A percentile compares a stretch with the other conserved stretches of the same genome.
Conservation (phyloP, 2,888 invertebrate genomes). For the Erebia ligea region DNA sequence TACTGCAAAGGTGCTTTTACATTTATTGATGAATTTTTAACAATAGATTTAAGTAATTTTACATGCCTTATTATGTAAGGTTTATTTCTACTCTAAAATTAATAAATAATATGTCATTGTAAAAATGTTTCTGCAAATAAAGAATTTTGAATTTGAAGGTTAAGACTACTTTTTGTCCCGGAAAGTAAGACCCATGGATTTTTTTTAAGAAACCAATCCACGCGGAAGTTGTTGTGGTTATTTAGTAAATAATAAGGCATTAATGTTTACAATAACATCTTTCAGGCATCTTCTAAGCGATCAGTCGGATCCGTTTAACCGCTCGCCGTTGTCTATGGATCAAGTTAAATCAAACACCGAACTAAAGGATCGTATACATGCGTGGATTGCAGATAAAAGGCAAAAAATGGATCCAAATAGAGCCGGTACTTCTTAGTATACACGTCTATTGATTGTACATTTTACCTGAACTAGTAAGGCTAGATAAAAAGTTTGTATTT, state of each 20-base stretch:
- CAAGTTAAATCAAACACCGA: conserved; percentile 92
- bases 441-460: not conserved
- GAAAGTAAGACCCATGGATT: no score
- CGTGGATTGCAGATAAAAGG: conserved; percentile 89
- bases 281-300: conserved; percentile 93
- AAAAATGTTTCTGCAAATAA: no score
- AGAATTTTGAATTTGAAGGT: no score
- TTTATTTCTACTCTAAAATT: no score
- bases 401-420: conserved; percentile 58
- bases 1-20: no score
- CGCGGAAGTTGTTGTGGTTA: no score
- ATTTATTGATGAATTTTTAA: no score
- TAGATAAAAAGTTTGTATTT: conserved; percentile 1
- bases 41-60: no score
- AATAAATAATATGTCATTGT: no score
- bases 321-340: conserved; percentile 96
- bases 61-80: no score
- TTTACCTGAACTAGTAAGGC: conserved; percentile 5
- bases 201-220: no score
- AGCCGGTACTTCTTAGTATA: conserved; percentile 38
- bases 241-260: not conserved
- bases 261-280: not conserved
- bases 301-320: conserved; percentile 97
- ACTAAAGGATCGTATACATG: conserved; percentile 89
- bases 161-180: no score